These are phyloP conservation scores for Hyperoplus immaculatus DNA, from an alignment of 2,797 vertebrate species.

Conservation along the genomic window DNA sequence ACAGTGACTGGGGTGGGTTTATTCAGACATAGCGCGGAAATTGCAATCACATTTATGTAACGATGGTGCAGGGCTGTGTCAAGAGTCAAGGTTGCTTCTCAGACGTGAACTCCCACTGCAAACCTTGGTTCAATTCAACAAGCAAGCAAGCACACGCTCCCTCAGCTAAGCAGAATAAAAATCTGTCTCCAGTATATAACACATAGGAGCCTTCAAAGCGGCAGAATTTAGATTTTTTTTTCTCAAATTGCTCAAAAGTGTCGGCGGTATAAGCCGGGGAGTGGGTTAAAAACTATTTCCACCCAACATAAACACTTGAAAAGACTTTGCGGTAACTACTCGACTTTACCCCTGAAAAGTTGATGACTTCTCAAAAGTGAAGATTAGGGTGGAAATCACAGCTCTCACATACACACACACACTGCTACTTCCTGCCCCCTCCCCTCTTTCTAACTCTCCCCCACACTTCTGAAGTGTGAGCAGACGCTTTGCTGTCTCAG, in stretches of 20 bases:
- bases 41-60: background rate
- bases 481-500: slow-evolving; percentile 75
- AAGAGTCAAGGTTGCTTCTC: background rate
- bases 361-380: slow-evolving; percentile 73
- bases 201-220: slow-evolving; percentile 41
- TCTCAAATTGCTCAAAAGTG: slow-evolving; percentile 48
- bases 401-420: slow-evolving; percentile 11
- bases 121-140: background rate
- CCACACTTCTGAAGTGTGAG: slow-evolving; percentile 62
- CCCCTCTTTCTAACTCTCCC: background rate
- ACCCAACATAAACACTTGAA: slow-evolving; percentile 43
- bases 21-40: background rate
- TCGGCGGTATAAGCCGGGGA: slow-evolving; percentile 35
- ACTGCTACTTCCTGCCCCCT: slow-evolving; percentile 8
- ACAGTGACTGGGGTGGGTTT: background rate
- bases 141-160: background rate
- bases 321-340: slow-evolving; percentile 64
- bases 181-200: slow-evolving; percentile 18
- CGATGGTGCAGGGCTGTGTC: background rate
- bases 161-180: slow-evolving; percentile 27
- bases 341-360: slow-evolving; percentile 47
- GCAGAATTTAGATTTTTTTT: slow-evolving; percentile 39
- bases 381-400: slow-evolving; percentile 64
- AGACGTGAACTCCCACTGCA: slow-evolving; percentile 3
- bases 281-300: slow-evolving; percentile 64